Evolutionary conservation across 2,797 vertebrate genomes (phyloP), one percentile per base, ranked within the genome.

Genomic region (Chaenodraco wilsoni): DNA sequence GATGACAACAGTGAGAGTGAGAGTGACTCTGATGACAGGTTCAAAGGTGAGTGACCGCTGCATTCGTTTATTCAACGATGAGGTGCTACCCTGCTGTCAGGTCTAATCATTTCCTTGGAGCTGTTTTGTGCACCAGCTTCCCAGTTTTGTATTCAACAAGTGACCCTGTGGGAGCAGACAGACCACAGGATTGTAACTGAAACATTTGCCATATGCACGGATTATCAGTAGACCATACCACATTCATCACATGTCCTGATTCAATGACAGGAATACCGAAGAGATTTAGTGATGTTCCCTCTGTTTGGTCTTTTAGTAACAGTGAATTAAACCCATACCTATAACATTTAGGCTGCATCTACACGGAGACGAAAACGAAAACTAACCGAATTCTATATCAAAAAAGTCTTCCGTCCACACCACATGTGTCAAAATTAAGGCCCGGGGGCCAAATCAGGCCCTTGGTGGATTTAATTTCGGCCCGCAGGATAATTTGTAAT

Each of bases 1-100:
- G 98, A 99, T 94, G 98, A 99, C 89, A 99, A 99, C 94, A 99
- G 98, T 0, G 98, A 99, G 92, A 99, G 98, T 50, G 98, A 99
- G 93, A 99, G 98, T 37, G 98, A 99, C 94, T 99, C 98, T 15
- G 98, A 99, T n/a, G 98, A 99, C 95, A 95, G 97, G 79, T 99
- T 99, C 93, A 99, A 99, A 99, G 97, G 98, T 99, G 91, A 98
- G 96, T 63, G 55, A 60, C 65, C 73, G 54, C 61, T 64, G 66
- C 55, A 31, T 80, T 65, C 49, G 46, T 56, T 43, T 73, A 72
- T 37, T 7, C 59, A 68, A 9, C 17, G 19, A 43, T n/a, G 48
- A 68, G 58, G 62, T 68, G 57, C 49, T 64, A n/a, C 15, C 57
- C 5, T 65, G 56, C 14, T 46, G 40, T 55, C 16, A 17, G 44